phyloP scores from a whole-genome alignment of 2,797 vertebrate genomes.

The Girardinus metallicus region DNA sequence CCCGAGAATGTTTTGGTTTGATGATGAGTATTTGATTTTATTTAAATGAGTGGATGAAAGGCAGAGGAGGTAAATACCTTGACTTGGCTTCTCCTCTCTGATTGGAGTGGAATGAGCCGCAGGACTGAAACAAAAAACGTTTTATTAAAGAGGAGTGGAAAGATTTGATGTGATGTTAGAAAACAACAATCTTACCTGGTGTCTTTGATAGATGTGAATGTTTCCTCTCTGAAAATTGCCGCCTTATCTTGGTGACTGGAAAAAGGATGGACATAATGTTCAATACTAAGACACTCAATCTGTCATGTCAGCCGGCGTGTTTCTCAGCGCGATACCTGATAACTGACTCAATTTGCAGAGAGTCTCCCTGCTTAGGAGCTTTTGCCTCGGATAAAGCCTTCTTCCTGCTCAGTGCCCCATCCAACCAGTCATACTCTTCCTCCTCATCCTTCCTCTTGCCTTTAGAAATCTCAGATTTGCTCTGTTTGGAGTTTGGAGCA shows the following conservation, averaged over 20 bases:
- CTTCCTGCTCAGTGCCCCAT: slow-evolving; percentile 79
- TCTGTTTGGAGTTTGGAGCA: slow-evolving; percentile 28
- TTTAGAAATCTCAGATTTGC: slow-evolving; percentile 40
- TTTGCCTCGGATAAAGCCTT: slow-evolving; percentile 71
- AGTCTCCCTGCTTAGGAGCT: slow-evolving; percentile 53
- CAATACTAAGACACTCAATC: not conserved
- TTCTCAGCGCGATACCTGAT: slow-evolving; percentile 60
- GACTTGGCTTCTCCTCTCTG: slow-evolving; percentile 54
- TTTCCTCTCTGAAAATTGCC: slow-evolving; percentile 42
- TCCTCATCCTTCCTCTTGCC: slow-evolving; percentile 49
- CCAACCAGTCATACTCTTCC: slow-evolving; percentile 83
- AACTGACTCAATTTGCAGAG: slow-evolving; percentile 16
- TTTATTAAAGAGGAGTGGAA: slow-evolving; percentile 27
- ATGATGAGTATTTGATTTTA: not conserved
- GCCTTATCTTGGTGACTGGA: slow-evolving; percentile 69
- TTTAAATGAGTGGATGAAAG: not conserved
- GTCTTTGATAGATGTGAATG: slow-evolving; percentile 23
- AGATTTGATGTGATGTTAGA: not conserved
- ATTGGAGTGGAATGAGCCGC: slow-evolving; percentile 33
- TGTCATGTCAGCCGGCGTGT: not conserved
- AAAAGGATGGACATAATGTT: slow-evolving; percentile 23
- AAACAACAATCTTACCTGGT: slow-evolving; percentile 61
- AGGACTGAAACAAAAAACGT: slow-evolving; percentile 21
- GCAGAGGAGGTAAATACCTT: slow-evolving; percentile 54
- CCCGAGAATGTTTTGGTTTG: not conserved